Conservation (phyloP, 2,888 invertebrate species). For the Cordilura impudica region DNA sequence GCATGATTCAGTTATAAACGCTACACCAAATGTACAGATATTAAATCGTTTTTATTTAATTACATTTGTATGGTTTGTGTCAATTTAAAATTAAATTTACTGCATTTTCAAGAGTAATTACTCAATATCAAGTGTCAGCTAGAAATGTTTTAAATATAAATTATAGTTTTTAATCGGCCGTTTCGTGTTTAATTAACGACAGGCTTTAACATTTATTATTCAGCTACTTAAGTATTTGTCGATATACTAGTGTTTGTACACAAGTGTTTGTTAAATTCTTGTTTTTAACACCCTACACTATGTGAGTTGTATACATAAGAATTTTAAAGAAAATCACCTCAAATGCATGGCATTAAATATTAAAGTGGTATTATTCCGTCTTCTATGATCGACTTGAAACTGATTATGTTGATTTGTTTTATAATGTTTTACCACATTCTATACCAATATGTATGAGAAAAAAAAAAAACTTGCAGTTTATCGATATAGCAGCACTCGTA, state of each 20-base stretch:
- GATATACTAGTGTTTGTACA: too few species aligned
- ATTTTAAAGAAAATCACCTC: too few species aligned
- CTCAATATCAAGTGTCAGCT: constrained; percentile 35
- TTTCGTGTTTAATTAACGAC: background rate
- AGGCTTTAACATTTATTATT: background rate
- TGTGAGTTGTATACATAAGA: background rate
- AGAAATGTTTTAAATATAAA: constrained; percentile 13
- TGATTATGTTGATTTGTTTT: too few species aligned
- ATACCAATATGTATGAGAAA: too few species aligned
- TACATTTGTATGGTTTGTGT: background rate
- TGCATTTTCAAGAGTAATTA: constrained; percentile 8
- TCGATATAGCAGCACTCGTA: too few species aligned
- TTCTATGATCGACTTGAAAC: too few species aligned
- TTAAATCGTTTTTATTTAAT: background rate
- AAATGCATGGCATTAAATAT: too few species aligned
- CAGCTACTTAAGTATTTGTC: background rate
- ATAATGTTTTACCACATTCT: too few species aligned
- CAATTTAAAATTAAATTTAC: background rate
- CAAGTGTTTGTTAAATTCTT: background rate
- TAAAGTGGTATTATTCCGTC: too few species aligned
- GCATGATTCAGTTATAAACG: background rate
- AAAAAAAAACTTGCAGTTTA: background rate
- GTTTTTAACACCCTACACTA: background rate
- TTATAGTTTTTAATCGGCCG: background rate
- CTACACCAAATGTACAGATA: background rate